These are phyloP conservation scores for Enteromius afrohamiltoni DNA, from an alignment of 2,797 vertebrate genomes.

Conservation along the genomic window DNA sequence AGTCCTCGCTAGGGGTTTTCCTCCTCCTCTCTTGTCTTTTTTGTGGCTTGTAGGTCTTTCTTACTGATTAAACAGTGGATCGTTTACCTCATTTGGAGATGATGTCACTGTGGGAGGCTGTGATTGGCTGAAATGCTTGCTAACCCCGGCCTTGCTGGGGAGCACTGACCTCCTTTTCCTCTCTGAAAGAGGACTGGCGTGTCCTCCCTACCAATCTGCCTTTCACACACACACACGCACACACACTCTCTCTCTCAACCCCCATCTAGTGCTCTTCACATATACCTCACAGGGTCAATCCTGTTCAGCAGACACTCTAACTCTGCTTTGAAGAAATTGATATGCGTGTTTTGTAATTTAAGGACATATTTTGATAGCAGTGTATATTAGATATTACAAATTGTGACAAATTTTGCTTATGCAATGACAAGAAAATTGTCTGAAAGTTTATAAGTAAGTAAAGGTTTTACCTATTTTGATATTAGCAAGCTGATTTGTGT, in stretches of 20 bases:
- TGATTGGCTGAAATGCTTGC: slow-evolving; percentile 67
- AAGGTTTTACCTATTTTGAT: neutral
- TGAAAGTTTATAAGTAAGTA: neutral
- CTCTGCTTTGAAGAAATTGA: neutral
- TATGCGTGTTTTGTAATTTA: neutral
- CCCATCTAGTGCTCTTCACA: neutral
- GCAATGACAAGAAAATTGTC: neutral
- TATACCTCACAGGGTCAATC: neutral
- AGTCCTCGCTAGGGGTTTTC: slow-evolving; percentile 9
- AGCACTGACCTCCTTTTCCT: slow-evolving; percentile 69
- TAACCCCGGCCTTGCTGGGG: slow-evolving; percentile 61
- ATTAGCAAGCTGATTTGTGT: neutral
- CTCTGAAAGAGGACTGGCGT: slow-evolving; percentile 63
- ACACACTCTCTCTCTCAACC: neutral
- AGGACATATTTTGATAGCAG: neutral
- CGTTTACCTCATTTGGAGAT: slow-evolving; percentile 68
- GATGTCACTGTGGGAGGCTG: slow-evolving; percentile 68
- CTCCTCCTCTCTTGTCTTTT: slow-evolving; percentile 45
- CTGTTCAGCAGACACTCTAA: neutral
- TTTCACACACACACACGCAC: neutral
- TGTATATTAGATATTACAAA: neutral
- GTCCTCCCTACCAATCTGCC: slow-evolving; percentile 28
- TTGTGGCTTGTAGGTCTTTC: slow-evolving; percentile 59
- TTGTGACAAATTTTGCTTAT: neutral
- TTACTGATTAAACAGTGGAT: slow-evolving; percentile 70